These are phyloP conservation scores for Montifringilla adamsi DNA, from an alignment of 2,113 vertebrate species.

Conservation along the genomic window DNA sequence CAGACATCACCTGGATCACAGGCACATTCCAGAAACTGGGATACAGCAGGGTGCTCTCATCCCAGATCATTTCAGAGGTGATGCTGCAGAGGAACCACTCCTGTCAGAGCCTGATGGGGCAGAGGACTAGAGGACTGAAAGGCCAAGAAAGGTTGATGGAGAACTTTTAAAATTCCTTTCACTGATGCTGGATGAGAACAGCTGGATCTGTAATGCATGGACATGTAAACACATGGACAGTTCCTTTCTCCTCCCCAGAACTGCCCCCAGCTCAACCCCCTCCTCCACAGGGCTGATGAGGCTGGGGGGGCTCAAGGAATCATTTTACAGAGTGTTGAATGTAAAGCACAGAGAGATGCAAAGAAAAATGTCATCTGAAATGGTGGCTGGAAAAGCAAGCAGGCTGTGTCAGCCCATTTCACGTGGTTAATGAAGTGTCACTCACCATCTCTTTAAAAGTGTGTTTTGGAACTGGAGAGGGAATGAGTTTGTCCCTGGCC, in stretches of 20 bases:
- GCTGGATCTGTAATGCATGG: neutral
- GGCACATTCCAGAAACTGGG: neutral
- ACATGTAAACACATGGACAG: neutral
- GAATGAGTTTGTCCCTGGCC: slow-evolving; percentile 12
- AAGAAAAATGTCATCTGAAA: neutral
- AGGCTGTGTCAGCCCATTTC: slow-evolving; percentile 18
- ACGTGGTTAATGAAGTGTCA: slow-evolving; percentile 9
- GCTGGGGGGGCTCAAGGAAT: neutral
- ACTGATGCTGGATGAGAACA: neutral
- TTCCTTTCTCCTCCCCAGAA: neutral
- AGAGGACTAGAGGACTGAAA: neutral
- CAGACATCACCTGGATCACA: neutral
- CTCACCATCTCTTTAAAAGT: slow-evolving; percentile 1
- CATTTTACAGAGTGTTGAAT: neutral
- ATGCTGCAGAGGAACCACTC: neutral
- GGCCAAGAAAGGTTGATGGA: neutral
- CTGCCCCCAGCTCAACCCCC: neutral
- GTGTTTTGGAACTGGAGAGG: neutral
- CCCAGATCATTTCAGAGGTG: neutral
- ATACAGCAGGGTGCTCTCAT: neutral
- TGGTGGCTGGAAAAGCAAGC: neutral
- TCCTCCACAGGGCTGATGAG: neutral
- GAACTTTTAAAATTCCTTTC: neutral
- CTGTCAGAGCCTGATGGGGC: neutral
- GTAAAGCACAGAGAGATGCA: neutral